phyloP scores from a whole-genome alignment of 92 coral and sea anemone species.

The Phenganax subtilis region DNA sequence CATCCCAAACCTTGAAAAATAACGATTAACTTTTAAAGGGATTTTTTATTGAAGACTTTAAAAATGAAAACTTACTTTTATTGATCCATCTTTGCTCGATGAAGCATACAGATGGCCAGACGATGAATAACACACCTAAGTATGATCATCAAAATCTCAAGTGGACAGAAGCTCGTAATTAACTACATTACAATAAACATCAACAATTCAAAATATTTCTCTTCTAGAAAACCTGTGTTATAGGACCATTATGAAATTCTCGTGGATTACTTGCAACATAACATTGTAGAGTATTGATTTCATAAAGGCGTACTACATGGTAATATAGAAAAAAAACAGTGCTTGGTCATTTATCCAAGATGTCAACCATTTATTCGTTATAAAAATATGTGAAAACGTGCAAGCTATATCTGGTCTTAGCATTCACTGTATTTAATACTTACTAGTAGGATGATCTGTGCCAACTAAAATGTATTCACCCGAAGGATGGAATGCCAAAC shows the following conservation, averaged over 20 bases:
- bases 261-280: conserved; percentile 81
- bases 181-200: too few species aligned
- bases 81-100: conserved; percentile 86
- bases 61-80: conserved; percentile 56
- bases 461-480: conserved; percentile 86
- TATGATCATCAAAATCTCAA: too few species aligned
- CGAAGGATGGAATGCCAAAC: conserved; percentile 93
- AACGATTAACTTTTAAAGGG: neutral
- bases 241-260: conserved; percentile 85
- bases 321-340: neutral
- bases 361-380: too few species aligned
- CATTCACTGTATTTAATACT: conserved; percentile 27
- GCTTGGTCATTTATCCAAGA: too few species aligned
- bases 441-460: conserved; percentile 97
- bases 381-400: too few species aligned
- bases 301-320: conserved; percentile 83
- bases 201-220: too few species aligned
- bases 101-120: conserved; percentile 90
- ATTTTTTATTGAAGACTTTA: neutral
- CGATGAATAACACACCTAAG: conserved; percentile 79
- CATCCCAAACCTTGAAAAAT: conserved; percentile 83
- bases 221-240: conserved; percentile 64
- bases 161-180: too few species aligned
- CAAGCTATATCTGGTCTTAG: too few species aligned
- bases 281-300: conserved; percentile 81